phyloP scores from a whole-genome alignment of 2,113 vertebrate genomes.

The Cyprinodon variegatus region DNA sequence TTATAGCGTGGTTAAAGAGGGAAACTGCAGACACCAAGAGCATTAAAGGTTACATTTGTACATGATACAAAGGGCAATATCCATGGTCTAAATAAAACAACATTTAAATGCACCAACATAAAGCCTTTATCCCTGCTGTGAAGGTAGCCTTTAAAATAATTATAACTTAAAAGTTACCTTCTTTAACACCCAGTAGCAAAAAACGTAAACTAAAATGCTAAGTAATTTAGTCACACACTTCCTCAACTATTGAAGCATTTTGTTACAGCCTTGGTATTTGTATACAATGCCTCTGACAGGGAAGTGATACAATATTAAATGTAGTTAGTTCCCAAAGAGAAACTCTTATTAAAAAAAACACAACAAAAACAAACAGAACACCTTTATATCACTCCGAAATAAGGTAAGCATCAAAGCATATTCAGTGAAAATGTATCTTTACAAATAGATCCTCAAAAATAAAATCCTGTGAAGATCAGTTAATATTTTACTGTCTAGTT shows the following conservation, averaged over 20 bases:
- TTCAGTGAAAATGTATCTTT: background rate
- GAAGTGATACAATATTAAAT: slow-evolving; percentile 4
- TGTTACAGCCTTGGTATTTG: background rate
- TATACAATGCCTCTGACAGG: background rate
- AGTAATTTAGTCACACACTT: background rate
- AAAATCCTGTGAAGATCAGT: background rate
- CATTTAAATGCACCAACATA: no score
- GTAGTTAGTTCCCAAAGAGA: background rate
- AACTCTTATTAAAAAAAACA: background rate
- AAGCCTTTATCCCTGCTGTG: background rate
- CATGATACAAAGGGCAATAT: no score
- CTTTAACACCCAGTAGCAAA: background rate
- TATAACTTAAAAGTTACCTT: background rate
- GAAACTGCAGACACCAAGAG: background rate
- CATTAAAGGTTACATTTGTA: background rate
- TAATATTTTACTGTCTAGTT: background rate
- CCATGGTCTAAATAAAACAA: background rate
- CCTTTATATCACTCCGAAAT: background rate
- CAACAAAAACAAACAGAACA: background rate
- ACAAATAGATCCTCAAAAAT: background rate
- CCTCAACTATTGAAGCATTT: background rate
- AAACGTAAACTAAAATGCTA: background rate
- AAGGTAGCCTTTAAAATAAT: background rate
- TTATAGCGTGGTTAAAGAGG: background rate
- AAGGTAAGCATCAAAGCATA: background rate